phyloP scores from a whole-genome alignment of 2,113 vertebrate species.

The Colistium nudipinnis region DNA sequence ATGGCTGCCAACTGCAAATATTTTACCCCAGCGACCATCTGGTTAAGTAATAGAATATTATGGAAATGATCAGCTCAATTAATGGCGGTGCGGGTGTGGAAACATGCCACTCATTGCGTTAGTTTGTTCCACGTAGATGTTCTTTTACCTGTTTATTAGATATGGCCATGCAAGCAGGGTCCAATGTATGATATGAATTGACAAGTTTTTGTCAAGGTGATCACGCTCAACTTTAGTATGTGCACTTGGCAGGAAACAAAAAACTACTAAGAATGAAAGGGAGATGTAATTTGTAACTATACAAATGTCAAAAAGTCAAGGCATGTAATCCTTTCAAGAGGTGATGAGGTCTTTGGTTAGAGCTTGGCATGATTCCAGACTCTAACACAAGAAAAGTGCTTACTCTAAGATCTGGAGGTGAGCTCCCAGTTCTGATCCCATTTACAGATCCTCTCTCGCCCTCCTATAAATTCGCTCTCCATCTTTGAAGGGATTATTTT shows the following conservation, averaged over 20 bases:
- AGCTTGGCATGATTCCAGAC: slow-evolving; percentile 78
- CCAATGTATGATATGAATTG: not conserved
- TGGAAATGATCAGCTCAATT: not conserved
- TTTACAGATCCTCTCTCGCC: slow-evolving; percentile 35
- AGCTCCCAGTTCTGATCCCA: slow-evolving; percentile 54
- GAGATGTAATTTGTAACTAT: slow-evolving; percentile 80
- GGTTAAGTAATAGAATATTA: not conserved
- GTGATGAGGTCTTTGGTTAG: slow-evolving; percentile 79
- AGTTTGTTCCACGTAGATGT: not conserved
- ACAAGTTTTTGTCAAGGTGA: slow-evolving; percentile 17
- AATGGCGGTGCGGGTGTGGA: not conserved
- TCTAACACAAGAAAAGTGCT: slow-evolving; percentile 76
- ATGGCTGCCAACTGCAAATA: not conserved
- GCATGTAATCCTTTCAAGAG: slow-evolving; percentile 82
- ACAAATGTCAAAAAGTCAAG: slow-evolving; percentile 85
- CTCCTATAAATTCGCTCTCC: slow-evolving; percentile 18
- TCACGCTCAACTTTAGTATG: slow-evolving; percentile 10
- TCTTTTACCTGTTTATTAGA: not conserved
- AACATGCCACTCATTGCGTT: not conserved
- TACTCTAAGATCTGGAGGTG: slow-evolving; percentile 76
- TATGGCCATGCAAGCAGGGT: not conserved
- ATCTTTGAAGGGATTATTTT: slow-evolving; percentile 57
- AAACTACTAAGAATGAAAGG: slow-evolving; percentile 69
- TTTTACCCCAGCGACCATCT: not conserved
- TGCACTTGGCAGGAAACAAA: slow-evolving; percentile 36